Evolutionary conservation across 2,797 vertebrate genomes (phyloP), one percentile per base, ranked within the genome.

Genomic region (Fistularia commersonii): DNA sequence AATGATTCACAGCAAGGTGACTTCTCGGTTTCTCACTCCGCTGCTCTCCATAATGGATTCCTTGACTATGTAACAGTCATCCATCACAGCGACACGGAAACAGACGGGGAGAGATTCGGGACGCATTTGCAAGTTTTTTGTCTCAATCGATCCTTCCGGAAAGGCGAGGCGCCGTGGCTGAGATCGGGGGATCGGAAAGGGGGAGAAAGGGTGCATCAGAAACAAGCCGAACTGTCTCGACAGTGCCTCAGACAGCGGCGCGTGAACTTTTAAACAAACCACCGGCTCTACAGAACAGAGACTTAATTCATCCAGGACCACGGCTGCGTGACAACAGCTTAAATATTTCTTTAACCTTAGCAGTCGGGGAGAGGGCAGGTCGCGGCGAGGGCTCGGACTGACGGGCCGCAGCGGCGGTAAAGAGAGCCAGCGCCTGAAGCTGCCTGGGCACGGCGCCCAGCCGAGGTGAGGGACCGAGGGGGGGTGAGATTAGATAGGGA

Each of bases 371-470:
- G 46, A 48, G 23, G 23, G 45, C 50, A 15, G 7, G 32, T n/a
- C n/a, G 23, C 15, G 50, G 50, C 45, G 37, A 45, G 10, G n/a
- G 42, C 42, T 31, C 36, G n/a, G n/a, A n/a, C n/a, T n/a, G n/a
- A n/a, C n/a, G n/a, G n/a, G n/a, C n/a, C n/a, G n/a, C n/a, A n/a
- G n/a, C n/a, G n/a, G n/a, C n/a, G n/a, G n/a, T n/a, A n/a, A n/a
- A n/a, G n/a, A n/a, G n/a, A n/a, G n/a, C n/a, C n/a, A n/a, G n/a
- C n/a, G n/a, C n/a, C n/a, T n/a, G n/a, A n/a, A 32, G 57, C 56
- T 48, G 34, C 11, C 44, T 7, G 41, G 64, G 61, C 62, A 61
- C 23, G 14, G 54, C 51, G 61, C 53, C 72, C 58, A 45, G 49
- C 38, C 33, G 57, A 46, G 33, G n/a, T 14, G 54, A 51, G 42